phyloP scores from a whole-genome alignment of 2,113 vertebrate species.

The Calcarius ornatus region DNA sequence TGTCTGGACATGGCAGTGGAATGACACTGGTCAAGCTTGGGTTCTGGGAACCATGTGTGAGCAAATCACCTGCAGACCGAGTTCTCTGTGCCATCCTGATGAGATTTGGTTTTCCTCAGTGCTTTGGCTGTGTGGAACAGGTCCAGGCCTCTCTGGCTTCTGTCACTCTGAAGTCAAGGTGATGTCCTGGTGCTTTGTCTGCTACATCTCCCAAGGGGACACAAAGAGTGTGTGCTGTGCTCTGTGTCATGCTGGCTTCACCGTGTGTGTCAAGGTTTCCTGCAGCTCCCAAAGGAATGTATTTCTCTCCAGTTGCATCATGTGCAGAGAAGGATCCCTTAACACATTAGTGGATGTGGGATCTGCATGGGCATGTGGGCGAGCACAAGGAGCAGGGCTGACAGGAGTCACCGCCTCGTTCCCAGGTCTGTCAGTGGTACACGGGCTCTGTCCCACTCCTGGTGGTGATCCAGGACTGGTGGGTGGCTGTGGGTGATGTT shows the following conservation, averaged over 20 bases:
- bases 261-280: neutral
- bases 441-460: neutral
- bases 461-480: neutral
- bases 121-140: fast-evolving
- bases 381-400: neutral
- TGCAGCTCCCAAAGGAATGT: neutral
- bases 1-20: fast-evolving
- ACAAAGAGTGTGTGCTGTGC: neutral
- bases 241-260: neutral
- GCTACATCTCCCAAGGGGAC: neutral
- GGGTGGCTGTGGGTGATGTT: neutral
- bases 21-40: neutral
- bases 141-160: neutral
- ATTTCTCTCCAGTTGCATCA: conserved; percentile 58
- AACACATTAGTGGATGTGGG: conserved; percentile 1
- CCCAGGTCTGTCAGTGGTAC: fast-evolving
- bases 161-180: neutral
- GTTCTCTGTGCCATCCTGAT: neutral
- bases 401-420: fast-evolving
- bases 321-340: conserved; percentile 21
- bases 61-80: neutral
- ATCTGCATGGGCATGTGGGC: neutral
- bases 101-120: fast-evolving
- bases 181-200: neutral
- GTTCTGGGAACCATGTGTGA: neutral